A percentile compares a stretch with the other conserved stretches of the same genome.
phyloP scores from a whole-genome alignment of 2,888 invertebrate genomes.

The Pogonocherus hispidulus region DNA sequence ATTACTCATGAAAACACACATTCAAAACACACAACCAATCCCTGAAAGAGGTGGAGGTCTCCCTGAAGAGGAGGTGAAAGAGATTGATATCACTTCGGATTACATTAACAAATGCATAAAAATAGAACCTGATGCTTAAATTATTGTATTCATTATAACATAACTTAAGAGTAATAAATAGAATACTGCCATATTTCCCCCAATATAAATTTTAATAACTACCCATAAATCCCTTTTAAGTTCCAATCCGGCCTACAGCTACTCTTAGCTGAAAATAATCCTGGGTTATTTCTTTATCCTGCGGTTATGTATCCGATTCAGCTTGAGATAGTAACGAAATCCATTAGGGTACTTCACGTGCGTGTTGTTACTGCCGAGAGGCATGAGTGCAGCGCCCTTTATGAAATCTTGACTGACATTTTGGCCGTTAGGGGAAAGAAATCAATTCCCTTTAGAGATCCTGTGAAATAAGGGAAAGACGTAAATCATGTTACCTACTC shows the following conservation, averaged over 20 bases:
- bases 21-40: too few species aligned
- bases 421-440: background rate
- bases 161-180: too few species aligned
- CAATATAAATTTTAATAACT: background rate
- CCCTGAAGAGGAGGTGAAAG: too few species aligned
- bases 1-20: too few species aligned
- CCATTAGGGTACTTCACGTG: conserved; percentile 1
- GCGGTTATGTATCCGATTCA: background rate
- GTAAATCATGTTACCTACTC: background rate
- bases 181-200: background rate
- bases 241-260: background rate
- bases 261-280: background rate
- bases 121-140: too few species aligned
- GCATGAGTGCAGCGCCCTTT: background rate
- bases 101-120: too few species aligned
- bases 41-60: too few species aligned
- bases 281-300: background rate
- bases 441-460: background rate
- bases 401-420: background rate
- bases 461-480: background rate
- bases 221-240: conserved; percentile 1
- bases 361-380: background rate
- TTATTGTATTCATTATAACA: conserved; percentile 5
- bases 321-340: background rate
- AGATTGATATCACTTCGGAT: too few species aligned